Conservation (phyloP, 2,797 vertebrate species). For the Protosalanx chinensis region DNA sequence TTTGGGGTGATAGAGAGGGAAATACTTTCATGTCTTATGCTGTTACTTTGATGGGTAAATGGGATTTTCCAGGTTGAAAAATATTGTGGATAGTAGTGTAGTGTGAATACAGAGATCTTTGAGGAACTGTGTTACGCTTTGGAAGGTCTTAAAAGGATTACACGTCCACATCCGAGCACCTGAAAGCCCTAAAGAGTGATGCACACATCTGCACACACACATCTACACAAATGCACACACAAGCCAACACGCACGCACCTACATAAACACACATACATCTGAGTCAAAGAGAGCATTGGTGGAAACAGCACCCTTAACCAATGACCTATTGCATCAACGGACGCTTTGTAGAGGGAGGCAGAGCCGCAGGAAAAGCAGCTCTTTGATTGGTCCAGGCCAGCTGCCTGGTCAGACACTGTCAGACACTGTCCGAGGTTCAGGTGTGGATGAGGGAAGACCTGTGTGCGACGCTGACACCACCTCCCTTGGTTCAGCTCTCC, state of each 20-base stretch:
- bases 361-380: conserved; percentile 26
- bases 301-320: conserved; percentile 41
- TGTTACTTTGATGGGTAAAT: conserved; percentile 37
- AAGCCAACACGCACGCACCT: neutral
- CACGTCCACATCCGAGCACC: conserved; percentile 20
- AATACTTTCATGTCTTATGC: conserved; percentile 24
- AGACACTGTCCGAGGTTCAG: neutral
- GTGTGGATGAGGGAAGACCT: conserved; percentile 22
- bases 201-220: conserved; percentile 4
- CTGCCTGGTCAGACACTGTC: conserved; percentile 30
- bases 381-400: conserved; percentile 38
- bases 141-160: conserved; percentile 45
- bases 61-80: conserved; percentile 50
- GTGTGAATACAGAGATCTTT: conserved; percentile 33
- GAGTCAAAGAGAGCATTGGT: conserved; percentile 38
- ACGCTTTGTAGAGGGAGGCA: conserved; percentile 46
- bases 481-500: too few relatives aligned
- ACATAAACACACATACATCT: conserved; percentile 12
- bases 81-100: conserved; percentile 35
- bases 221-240: conserved; percentile 3
- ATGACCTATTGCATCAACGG: conserved; percentile 50
- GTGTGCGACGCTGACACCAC: neutral
- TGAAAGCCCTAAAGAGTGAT: conserved; percentile 30
- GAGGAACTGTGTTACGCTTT: conserved; percentile 18
- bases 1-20: conserved; percentile 27